These are phyloP conservation scores for Gonocerus acuteangulatus DNA, from an alignment of 2,888 invertebrate genomes.

Conservation along the genomic window DNA sequence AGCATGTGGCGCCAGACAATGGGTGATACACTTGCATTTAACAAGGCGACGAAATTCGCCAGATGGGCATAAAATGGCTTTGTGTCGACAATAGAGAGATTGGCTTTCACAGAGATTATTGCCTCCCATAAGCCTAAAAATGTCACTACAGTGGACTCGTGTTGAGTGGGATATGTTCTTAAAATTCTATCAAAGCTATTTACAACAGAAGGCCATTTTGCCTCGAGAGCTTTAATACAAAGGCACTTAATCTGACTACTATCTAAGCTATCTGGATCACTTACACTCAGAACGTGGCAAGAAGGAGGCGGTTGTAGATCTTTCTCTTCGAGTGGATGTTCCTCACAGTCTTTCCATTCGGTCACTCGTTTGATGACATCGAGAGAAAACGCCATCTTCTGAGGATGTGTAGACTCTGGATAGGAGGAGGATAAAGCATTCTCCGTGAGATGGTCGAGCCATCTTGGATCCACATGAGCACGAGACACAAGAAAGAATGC, in stretches of 20 bases:
- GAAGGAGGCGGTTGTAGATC: constrained; percentile 44
- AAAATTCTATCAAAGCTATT: constrained; percentile 51
- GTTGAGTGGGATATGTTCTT: constrained; percentile 44
- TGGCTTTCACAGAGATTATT: constrained; percentile 82
- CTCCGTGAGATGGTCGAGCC: constrained; percentile 60
- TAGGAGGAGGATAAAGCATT: constrained; percentile 50
- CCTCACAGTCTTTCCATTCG: constrained; percentile 77
- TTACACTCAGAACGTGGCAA: constrained; percentile 45
- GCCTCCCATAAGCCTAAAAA: constrained; percentile 83
- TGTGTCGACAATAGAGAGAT: constrained; percentile 80
- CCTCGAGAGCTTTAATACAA: constrained; percentile 75
- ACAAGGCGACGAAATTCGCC: constrained; percentile 66
- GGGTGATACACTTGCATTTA: constrained; percentile 65
- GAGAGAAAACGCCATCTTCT: constrained; percentile 73
- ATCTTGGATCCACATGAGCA: constrained; percentile 69
- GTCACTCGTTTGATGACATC: constrained; percentile 80
- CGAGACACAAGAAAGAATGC: constrained; percentile 77
- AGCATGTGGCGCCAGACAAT: constrained; percentile 77
- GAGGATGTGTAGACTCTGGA: constrained; percentile 44
- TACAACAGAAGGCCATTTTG: constrained; percentile 75
- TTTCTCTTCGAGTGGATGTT: constrained; percentile 70
- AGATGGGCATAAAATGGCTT: constrained; percentile 80
- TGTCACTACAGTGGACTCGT: constrained; percentile 54
- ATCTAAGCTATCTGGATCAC: constrained; percentile 74
- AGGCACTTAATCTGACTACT: constrained; percentile 63